Conservation (phyloP, 2,113 vertebrate genomes). For the Uria aalge region DNA sequence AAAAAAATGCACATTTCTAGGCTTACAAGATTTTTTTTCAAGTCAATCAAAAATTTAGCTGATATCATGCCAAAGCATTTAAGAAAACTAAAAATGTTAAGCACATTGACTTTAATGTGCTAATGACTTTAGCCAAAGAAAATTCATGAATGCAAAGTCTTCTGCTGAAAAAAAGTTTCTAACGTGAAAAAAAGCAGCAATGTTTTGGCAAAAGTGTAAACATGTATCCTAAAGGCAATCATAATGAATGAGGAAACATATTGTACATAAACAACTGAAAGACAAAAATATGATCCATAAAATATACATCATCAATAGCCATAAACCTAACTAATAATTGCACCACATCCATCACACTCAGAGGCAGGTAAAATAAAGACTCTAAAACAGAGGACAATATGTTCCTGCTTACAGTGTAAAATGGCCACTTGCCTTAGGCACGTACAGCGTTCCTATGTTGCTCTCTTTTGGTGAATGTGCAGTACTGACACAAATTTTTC, state of each 20-base stretch:
- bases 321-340: slow-evolving; percentile 64
- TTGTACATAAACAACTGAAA: slow-evolving; percentile 51
- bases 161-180: slow-evolving; percentile 37
- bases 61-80: slow-evolving; percentile 27
- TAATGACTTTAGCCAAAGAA: slow-evolving; percentile 24
- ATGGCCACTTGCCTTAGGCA: slow-evolving; percentile 11
- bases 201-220: slow-evolving; percentile 55
- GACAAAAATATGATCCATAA: slow-evolving; percentile 62
- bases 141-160: neutral
- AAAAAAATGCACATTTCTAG: neutral
- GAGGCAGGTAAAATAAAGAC: slow-evolving; percentile 42
- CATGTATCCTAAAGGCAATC: slow-evolving; percentile 37
- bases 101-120: neutral
- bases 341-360: slow-evolving; percentile 54
- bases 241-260: slow-evolving; percentile 56
- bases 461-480: slow-evolving; percentile 76
- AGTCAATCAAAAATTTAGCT: neutral
- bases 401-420: slow-evolving; percentile 7
- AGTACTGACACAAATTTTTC: slow-evolving; percentile 61
- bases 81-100: neutral
- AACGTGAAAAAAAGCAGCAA: slow-evolving; percentile 12
- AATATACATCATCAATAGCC: slow-evolving; percentile 40
- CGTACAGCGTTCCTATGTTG: slow-evolving; percentile 54
- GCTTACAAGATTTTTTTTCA: neutral
- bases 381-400: neutral